Evolutionary conservation across 1,140 invertebrate species (phyloP), one percentile per base, ranked within the genome.

Genomic region (Bombus impatiens): DNA sequence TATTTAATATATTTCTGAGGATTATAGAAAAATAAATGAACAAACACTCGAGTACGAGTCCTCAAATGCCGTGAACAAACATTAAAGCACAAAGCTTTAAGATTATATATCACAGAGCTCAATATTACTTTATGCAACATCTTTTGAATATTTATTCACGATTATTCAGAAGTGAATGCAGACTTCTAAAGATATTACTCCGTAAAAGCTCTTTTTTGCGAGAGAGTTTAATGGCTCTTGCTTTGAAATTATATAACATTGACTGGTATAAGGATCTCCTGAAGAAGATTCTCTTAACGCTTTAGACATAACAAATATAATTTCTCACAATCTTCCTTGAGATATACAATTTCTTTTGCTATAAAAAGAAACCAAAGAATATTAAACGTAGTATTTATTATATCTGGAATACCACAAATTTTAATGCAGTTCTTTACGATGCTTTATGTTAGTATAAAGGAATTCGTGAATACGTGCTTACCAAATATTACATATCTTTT

Each of bases 181-280:
- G 68, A 40, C 3, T 71, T 74, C 13, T 42, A 74, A 74, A 42
- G 32, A 15, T 13, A 18, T 42, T 42, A 28, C 71, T 18, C 15
- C 15, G 40, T 6, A 28, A 42, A n/a, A 74, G 71, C 28, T n/a
- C n/a, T 32, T 74, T 25, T 40, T 42, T 18, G 22, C 25, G 22
- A 13, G 28, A 42, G 37, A 42, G 71, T 25, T 74, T 74, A 74
- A 42, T 42, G 71, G 37, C 71, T n/a, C 40, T 74, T 44, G 28
- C 71, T 44, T 74, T 74, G 71, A 74, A 42, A 74, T 74, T 42
- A 42, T 40, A 42, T 74, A n/a, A 74, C 71, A 25, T n/a, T 42
- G 71, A 74, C 40, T 44, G 25, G 10, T 18, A 15, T n/a, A 42
- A 74, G 71, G 71, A 74, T 42, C 71, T n/a, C 8, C 13, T 10